Evolutionary conservation across 23 tunicate genomes (phyloP), one percentile per base, ranked within the genome.

Genomic region (Corella eumyota): DNA sequence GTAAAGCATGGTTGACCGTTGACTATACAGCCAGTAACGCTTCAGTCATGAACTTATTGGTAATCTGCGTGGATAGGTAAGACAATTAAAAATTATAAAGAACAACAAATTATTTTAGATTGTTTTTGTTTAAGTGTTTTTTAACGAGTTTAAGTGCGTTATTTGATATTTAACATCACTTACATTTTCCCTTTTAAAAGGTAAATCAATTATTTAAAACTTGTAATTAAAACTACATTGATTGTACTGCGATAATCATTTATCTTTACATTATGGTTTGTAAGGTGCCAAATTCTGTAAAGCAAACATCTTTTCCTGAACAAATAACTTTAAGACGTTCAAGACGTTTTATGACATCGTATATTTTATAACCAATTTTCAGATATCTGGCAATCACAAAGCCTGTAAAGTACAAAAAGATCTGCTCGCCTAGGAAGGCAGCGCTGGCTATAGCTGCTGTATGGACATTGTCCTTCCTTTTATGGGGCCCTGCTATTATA

Each of bases 1-100:
- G 95, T 69, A 85, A 85, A 65, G 75, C 80, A 19, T 85, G 95
- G 95, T 65, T 85, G 4, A 48, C 80, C 1, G 95, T 85, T 17
- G 95, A 85, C 35, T 85, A 85, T 74, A 71, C 82, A 3, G 95
- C 82, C 17, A 77, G 85, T 70, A 85, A 85, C 44, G 76, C 95
- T 2, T 85, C 95, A 0, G 85, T 71, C 29, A 77, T 85, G 85
- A 85, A 85, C 56, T 65, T 85, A 21, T 65, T 85, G 61, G 85
- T 77, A 3, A 85, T 85, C 23, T 85, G 95, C 56, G 66, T 85
- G 25, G 95, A 85, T 69, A 56, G 95, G 95, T 85, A 56, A 45
- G 68, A 31, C 13, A 20, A 11, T 6, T 52, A 21, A 11, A 23
- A 6, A 59, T 28, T 25, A 30, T 24, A 23, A 17, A 11, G 21